Evolutionary conservation across 2,113 vertebrate genomes (phyloP), one percentile per base, ranked within the genome.

Genomic region (Sylvilagus bachmani): DNA sequence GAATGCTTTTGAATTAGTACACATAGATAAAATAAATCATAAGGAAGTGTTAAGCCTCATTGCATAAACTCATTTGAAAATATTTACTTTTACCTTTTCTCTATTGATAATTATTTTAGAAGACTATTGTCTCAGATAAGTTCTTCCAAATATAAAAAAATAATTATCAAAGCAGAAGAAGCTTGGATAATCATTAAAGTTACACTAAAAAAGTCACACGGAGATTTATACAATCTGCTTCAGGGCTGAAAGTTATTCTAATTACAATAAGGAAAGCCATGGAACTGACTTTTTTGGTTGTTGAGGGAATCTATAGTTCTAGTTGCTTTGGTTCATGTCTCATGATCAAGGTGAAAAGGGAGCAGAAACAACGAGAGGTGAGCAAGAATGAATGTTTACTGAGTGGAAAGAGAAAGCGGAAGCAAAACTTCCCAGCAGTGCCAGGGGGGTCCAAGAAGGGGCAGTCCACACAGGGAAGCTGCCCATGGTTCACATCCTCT

Each of bases 61-160:
- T 90, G 7, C 17, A 55, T 82, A 22, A 81, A 75, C 61, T 83
- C 1, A 55, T 53, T 24, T 86, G 90, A 74, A 93, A 84, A 69
- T 64, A 0, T 25, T 73, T 74, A 82, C 29, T 3, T 80, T 90
- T 93, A 33, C 12, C 10, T 92, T 91, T 14, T 55, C 81, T 24
- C 25, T 86, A 22, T 24, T 93, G 9, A 51, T 82, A 29, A 49
- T 89, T 91, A 83, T 89, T 93, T 94, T 79, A 74, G 33, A 64
- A 75, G 6, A 24, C 5, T 61, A n/a, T 6, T 77, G 67, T 70
- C 11, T 70, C 90, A 90, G 25, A 36, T 29, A 85, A 61, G 78
- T 38, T 64, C 10, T 84, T 62, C 24, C 51, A 82, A 69, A 29
- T 69, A n/a, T 1, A 31, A 87, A 93, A 38, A 62, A 93, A 84